Percentiles rank a stretch among this genome's conserved stretches.
These are phyloP conservation scores for Dryas iulia DNA, from an alignment of 1,140 invertebrate genomes.

Conservation along the genomic window DNA sequence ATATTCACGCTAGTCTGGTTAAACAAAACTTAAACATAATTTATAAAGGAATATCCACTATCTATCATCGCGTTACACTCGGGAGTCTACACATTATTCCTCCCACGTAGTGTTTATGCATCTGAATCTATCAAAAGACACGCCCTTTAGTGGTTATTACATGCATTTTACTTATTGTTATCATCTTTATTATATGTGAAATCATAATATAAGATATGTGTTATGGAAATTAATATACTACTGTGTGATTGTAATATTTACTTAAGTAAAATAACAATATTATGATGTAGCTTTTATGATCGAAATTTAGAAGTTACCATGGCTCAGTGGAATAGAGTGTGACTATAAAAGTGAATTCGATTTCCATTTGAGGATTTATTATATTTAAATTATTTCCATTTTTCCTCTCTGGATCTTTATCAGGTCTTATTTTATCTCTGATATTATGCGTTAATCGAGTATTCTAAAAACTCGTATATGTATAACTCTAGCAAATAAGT, in stretches of 20 bases:
- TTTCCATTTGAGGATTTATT: too few relatives aligned
- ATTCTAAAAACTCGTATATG: too few relatives aligned
- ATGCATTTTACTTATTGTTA: constrained; percentile 54
- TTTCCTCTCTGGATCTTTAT: too few relatives aligned
- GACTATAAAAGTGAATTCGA: too few relatives aligned
- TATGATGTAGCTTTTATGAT: too few relatives aligned
- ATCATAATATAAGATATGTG: constrained; percentile 25
- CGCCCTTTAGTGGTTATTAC: constrained; percentile 54
- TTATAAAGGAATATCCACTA: constrained; percentile 38
- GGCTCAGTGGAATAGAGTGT: too few relatives aligned
- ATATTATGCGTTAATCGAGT: too few relatives aligned
- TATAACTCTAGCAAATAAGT: too few relatives aligned
- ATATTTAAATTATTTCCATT: too few relatives aligned
- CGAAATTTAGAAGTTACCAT: too few relatives aligned
- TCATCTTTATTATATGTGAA: constrained; percentile 49
- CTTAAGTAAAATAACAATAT: not conserved
- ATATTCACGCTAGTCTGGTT: not conserved
- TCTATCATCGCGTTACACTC: constrained; percentile 29
- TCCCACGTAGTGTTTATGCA: constrained; percentile 71
- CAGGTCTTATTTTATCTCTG: too few relatives aligned
- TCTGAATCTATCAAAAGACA: constrained; percentile 72
- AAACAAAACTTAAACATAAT: constrained; percentile 1
- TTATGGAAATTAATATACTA: constrained; percentile 5
- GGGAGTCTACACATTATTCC: constrained; percentile 74
- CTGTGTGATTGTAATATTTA: not conserved